phyloP scores from a whole-genome alignment of 2,113 vertebrate species.

The Illadopsis cleaveri region DNA sequence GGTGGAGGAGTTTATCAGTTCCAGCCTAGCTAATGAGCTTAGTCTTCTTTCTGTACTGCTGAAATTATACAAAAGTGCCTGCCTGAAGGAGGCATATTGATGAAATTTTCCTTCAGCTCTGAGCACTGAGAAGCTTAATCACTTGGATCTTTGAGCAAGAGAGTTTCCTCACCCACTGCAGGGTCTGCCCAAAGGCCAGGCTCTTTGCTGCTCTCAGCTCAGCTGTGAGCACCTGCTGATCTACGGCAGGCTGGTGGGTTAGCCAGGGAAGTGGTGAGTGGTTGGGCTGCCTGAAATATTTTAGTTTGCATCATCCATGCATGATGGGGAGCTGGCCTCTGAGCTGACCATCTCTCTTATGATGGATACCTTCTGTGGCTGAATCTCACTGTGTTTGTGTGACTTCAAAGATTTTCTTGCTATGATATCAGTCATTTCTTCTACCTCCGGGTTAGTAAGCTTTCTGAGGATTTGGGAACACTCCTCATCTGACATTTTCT shows the following conservation, averaged over 20 bases:
- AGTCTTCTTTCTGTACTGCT: not conserved
- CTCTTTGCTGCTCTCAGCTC: not conserved
- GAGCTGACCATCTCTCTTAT: rapidly evolving
- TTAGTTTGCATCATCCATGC: not conserved
- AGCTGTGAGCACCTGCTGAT: not conserved
- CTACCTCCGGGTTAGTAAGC: not conserved
- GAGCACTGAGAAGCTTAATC: not conserved
- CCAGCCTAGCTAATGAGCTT: not conserved
- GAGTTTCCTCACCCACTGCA: not conserved
- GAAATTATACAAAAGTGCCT: not conserved
- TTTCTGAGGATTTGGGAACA: not conserved
- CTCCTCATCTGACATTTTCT: not conserved
- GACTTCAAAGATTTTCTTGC: not conserved
- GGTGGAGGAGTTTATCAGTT: not conserved
- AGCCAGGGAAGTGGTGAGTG: not conserved
- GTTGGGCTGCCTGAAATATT: not conserved
- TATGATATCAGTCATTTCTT: not conserved
- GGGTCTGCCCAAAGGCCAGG: rapidly evolving
- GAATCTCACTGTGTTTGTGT: not conserved
- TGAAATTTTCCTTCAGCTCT: not conserved
- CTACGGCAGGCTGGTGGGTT: rapidly evolving
- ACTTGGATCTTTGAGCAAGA: rapidly evolving
- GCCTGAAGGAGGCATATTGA: not conserved
- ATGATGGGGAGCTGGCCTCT: not conserved
- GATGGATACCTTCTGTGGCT: not conserved